phyloP scores from a whole-genome alignment of 2,888 invertebrate genomes.

The Sisyra nigra region DNA sequence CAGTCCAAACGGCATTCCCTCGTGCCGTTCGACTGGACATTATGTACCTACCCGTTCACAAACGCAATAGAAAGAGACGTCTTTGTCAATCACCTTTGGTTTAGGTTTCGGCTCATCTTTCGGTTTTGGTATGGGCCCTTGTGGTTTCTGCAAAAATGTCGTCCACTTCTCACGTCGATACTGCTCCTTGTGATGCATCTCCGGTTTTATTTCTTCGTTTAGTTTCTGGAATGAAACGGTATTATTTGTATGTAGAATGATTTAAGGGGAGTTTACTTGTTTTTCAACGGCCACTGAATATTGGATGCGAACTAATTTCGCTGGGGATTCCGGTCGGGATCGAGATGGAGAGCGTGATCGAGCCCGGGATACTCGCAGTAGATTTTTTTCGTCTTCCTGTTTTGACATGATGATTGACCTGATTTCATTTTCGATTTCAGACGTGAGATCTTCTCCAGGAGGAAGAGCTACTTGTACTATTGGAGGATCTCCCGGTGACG shows the following conservation, averaged over 20 bases:
- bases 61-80: background rate
- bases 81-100: slow-evolving; percentile 16
- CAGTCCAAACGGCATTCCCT: no score
- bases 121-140: slow-evolving; percentile 41
- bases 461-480: slow-evolving; percentile 1
- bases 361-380: background rate
- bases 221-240: slow-evolving; percentile 22
- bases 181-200: no score
- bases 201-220: slow-evolving; percentile 30
- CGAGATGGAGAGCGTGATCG: background rate
- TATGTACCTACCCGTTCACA: slow-evolving; percentile 5
- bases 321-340: background rate
- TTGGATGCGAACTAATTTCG: background rate
- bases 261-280: background rate
- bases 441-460: background rate
- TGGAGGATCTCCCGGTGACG: background rate
- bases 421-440: slow-evolving; percentile 1
- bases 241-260: no score
- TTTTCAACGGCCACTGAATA: slow-evolving; percentile 2
- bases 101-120: slow-evolving; percentile 18
- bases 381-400: slow-evolving; percentile 15
- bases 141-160: slow-evolving; percentile 60
- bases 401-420: background rate
- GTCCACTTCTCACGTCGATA: slow-evolving; percentile 39
- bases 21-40: no score